Evolutionary conservation across 2,888 invertebrate species (phyloP).

Genomic region (Steinernema hermaphroditum): DNA sequence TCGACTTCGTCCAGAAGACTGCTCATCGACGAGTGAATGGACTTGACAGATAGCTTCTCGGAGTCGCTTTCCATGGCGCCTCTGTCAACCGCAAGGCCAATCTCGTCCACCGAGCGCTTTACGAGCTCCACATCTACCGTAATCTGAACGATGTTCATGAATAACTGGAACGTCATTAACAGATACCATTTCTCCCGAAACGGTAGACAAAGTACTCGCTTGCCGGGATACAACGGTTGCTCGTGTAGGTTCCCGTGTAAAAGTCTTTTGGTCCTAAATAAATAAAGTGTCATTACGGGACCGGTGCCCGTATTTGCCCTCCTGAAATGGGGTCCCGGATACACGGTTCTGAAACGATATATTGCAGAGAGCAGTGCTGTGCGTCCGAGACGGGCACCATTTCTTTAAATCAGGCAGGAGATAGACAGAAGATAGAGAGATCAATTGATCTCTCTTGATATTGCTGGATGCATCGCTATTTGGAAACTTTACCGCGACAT

Average conservation of each 20-base stretch:
- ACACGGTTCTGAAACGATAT: too few relatives aligned
- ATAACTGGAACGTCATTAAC: too few relatives aligned
- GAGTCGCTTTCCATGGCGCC: neutral
- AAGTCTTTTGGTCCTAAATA: neutral
- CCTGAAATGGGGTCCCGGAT: too few relatives aligned
- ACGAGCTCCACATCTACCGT: neutral
- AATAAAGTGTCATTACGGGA: too few relatives aligned
- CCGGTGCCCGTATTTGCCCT: too few relatives aligned
- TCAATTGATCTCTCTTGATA: too few relatives aligned
- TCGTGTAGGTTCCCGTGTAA: neutral
- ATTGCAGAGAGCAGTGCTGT: too few relatives aligned
- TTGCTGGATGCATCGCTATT: too few relatives aligned
- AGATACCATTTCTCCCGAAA: neutral
- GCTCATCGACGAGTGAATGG: slow-evolving; percentile 22
- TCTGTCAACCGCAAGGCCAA: neutral
- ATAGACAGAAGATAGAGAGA: too few relatives aligned
- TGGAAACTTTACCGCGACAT: too few relatives aligned
- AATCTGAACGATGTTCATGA: neutral
- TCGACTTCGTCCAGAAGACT: slow-evolving; percentile 24
- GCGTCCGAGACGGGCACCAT: too few relatives aligned
- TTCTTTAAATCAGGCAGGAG: too few relatives aligned
- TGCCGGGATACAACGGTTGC: neutral
- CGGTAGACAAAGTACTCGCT: neutral
- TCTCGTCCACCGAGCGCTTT: neutral
- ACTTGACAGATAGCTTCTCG: neutral